Conservation (phyloP, 2,797 vertebrate species). For the Phataginus tricuspis region DNA sequence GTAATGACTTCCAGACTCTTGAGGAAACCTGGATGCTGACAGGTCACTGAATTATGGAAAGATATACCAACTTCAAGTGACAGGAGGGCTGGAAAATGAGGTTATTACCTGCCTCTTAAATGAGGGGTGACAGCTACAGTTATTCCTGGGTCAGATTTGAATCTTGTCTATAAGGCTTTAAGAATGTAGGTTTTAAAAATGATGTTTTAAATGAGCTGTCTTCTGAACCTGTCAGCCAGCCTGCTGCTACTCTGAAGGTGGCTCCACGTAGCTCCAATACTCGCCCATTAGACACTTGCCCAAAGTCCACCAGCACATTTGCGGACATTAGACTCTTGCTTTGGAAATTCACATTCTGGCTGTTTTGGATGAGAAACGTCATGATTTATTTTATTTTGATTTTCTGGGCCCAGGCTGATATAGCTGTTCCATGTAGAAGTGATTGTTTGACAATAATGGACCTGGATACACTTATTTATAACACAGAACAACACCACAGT, state of each 20-base stretch:
- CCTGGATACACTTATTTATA: background rate
- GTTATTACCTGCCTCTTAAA: constrained; percentile 11
- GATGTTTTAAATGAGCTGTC: constrained; percentile 27
- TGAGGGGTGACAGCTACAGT: background rate
- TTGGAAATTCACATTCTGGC: background rate
- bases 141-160: background rate
- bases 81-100: background rate
- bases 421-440: background rate
- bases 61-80: background rate
- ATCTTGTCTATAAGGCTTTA: constrained; percentile 39
- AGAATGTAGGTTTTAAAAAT: background rate
- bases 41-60: background rate
- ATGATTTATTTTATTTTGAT: constrained; percentile 51
- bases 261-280: background rate
- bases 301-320: background rate
- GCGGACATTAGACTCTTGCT: background rate
- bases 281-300: background rate
- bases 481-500: background rate
- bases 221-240: background rate
- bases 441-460: background rate
- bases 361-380: background rate
- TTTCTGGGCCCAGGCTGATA: background rate
- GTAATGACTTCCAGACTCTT: background rate
- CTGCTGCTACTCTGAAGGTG: background rate
- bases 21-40: background rate